Evolutionary conservation across 1,140 invertebrate genomes (phyloP).

Genomic region (Hypsibius dujardini): DNA sequence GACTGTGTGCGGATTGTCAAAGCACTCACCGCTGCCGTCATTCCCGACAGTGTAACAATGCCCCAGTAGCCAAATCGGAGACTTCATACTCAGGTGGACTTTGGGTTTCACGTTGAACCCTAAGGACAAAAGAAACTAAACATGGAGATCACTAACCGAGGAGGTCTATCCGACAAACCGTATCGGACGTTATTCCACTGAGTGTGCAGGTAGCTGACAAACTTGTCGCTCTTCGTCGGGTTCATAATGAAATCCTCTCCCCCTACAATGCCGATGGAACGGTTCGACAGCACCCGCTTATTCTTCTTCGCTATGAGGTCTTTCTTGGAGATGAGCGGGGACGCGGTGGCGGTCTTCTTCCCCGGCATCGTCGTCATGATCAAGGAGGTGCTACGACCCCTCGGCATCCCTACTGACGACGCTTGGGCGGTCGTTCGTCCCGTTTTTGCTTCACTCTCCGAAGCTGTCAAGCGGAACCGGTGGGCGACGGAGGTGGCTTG

Average conservation of each 20-base stretch:
- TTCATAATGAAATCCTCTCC: slow-evolving; percentile 11
- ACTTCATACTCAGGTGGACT: slow-evolving; percentile 64
- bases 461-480: no score
- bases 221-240: neutral
- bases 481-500: no score
- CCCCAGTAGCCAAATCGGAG: slow-evolving; percentile 62
- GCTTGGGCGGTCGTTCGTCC: no score
- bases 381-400: no score
- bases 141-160: slow-evolving; percentile 17
- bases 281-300: neutral
- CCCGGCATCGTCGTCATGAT: no score
- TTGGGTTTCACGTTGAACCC: slow-evolving; percentile 57
- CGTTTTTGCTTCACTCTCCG: no score
- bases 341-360: no score
- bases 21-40: slow-evolving; percentile 7
- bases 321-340: no score
- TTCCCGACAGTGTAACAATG: slow-evolving; percentile 43
- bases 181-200: slow-evolving; percentile 72
- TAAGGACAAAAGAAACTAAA: slow-evolving; percentile 26
- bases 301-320: no score
- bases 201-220: neutral
- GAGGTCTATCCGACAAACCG: slow-evolving; percentile 36
- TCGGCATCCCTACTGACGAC: no score
- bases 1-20: slow-evolving; percentile 7
- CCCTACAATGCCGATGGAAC: neutral